Evolutionary conservation across 2,888 invertebrate species (phyloP).

Genomic region (Dorcus hopei): DNA sequence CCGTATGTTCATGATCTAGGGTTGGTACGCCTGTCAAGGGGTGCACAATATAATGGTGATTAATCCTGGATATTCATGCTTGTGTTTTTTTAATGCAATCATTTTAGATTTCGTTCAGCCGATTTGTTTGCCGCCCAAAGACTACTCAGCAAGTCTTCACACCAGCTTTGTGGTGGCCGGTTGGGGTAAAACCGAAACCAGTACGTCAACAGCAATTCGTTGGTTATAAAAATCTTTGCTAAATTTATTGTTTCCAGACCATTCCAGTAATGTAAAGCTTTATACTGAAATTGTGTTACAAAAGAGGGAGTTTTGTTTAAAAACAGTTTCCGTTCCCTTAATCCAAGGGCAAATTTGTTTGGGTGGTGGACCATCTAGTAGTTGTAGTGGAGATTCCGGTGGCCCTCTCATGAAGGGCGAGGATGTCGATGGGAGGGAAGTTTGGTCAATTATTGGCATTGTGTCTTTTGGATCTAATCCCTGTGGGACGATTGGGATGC

Average conservation of each 20-base stretch:
- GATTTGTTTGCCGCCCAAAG: constrained; percentile 38
- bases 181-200: constrained; percentile 47
- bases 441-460: constrained; percentile 61
- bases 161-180: constrained; percentile 41
- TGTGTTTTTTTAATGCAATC: constrained; percentile 26
- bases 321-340: constrained; percentile 9
- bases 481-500: constrained; percentile 63
- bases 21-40: constrained; percentile 39
- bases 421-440: constrained; percentile 44
- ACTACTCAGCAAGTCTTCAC: constrained; percentile 30
- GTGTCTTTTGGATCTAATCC: constrained; percentile 63
- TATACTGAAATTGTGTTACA: constrained; percentile 28
- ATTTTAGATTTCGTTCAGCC: constrained; percentile 36
- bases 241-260: constrained; percentile 23
- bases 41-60: constrained; percentile 40
- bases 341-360: constrained; percentile 59
- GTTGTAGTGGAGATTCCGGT: constrained; percentile 72
- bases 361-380: constrained; percentile 65
- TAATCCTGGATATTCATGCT: not conserved
- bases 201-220: constrained; percentile 19
- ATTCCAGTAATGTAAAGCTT: constrained; percentile 30
- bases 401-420: constrained; percentile 64
- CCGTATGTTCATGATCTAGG: constrained; percentile 51
- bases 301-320: constrained; percentile 10
- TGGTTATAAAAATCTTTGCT: constrained; percentile 1